Conservation (phyloP, 2,113 vertebrate genomes). For the Terrapene triunguis region DNA sequence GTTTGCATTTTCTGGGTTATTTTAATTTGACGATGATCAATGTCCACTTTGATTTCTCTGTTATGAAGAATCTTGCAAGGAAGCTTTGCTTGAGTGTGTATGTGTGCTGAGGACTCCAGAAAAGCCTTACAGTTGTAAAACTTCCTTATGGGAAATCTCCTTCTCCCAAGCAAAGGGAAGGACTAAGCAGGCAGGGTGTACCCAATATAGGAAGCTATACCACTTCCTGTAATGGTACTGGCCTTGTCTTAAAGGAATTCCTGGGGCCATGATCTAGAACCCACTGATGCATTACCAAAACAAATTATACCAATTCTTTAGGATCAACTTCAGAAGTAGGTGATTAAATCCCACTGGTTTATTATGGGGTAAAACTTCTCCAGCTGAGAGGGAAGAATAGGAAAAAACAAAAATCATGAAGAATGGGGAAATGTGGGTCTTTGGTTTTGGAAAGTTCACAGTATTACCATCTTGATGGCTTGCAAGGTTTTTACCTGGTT, state of each 20-base stretch:
- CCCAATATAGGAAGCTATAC: neutral
- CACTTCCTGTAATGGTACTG: neutral
- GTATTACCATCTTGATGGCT: neutral
- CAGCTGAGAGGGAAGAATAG: neutral
- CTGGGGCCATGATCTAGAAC: neutral
- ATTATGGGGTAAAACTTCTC: neutral
- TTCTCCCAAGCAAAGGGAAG: neutral
- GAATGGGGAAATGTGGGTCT: neutral
- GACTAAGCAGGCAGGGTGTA: neutral
- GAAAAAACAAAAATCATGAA: neutral
- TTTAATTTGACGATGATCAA: constrained; percentile 52
- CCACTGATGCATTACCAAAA: neutral
- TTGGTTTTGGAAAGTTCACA: neutral
- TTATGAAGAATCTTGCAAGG: neutral
- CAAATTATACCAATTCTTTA: neutral
- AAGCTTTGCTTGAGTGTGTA: constrained; percentile 25
- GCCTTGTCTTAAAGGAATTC: neutral
- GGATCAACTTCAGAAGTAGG: neutral
- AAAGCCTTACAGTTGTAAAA: constrained; percentile 23
- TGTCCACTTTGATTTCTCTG: constrained; percentile 51
- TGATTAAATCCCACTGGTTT: rapidly evolving
- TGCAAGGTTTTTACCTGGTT: neutral
- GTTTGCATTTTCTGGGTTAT: constrained; percentile 65
- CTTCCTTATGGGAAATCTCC: neutral
- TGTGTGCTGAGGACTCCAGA: constrained; percentile 72